Base-by-base conservation (phyloP, 2,113 vertebrate species). In the Otis tarda region DNA sequence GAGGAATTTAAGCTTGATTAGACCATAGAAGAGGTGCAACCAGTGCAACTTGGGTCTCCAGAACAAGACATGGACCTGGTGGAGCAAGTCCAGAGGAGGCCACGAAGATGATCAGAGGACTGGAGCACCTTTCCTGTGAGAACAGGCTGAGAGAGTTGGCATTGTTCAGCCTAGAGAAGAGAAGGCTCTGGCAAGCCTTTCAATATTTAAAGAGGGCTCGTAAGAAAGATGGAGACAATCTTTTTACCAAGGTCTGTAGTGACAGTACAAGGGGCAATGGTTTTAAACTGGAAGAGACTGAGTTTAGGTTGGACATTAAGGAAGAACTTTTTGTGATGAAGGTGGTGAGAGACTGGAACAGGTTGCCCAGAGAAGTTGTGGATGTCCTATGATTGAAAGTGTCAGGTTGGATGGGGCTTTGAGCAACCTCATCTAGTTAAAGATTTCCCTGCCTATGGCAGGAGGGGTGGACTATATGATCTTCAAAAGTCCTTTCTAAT, bases 101-200 rank as follows among this genome's bases (percentile, higher is more conserved):
- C 20, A 31, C 0, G 0, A 31, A 76, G 18, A 69, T 22, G 30
- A 1, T 31, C n/a, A 12, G 55, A 53, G 10, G 20, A 15, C 18
- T 83, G 47, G 7, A 76, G 7, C 17, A 30, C 4, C 39, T 56
- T 35, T 27, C 4, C 22, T 71, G 0, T 64, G 43, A 57, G 3
- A 65, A 52, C 4, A 64, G 27, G 27, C 35, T 71, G 73, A 64
- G 59, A 60, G 8, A 41, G 19, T 24, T 49, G 41, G 49, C 6
- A 8, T n/a, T 63, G 20, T 70, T 70, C 41, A 14, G 14, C 22
- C 35, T 70, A 50, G 50, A 37, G 41, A 55, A 53, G 37, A n/a
- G 20, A 63, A 70, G 25, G 35, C 35, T 64, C 31, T 0, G 41
- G 14, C 41, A 0, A 2, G 39, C n/a, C 8, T 64, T 43, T 43